Conservation (phyloP, 2,113 vertebrate species). For the Rhizomys pruinosus region DNA sequence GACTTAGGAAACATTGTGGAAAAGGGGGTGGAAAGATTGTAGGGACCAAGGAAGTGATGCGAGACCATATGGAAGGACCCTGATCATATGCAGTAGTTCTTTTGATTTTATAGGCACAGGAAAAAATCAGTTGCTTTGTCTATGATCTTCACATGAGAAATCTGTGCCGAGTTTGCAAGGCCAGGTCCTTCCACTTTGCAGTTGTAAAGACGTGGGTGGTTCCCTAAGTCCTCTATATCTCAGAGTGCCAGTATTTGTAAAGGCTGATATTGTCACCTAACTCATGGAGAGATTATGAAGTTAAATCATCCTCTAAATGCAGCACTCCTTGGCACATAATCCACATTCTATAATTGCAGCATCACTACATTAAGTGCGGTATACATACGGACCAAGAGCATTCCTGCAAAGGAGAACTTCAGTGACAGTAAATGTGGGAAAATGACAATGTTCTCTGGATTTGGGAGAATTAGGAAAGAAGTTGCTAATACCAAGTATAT, state of each 20-base stretch:
- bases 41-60: too few relatives aligned
- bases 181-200: background rate
- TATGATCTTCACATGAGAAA: background rate
- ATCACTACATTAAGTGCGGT: background rate
- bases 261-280: background rate
- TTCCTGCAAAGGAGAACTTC: constrained; percentile 8
- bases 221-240: background rate
- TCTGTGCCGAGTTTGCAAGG: constrained; percentile 23
- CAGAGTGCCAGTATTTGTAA: constrained; percentile 34
- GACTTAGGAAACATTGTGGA: too few relatives aligned
- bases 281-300: background rate
- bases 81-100: too few relatives aligned
- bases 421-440: background rate
- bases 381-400: background rate
- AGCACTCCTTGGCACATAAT: background rate
- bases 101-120: background rate
- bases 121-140: constrained; percentile 16
- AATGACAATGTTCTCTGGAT: background rate
- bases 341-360: background rate
- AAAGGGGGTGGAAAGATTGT: too few relatives aligned
- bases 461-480: background rate
- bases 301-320: constrained; percentile 29
- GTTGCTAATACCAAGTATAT: background rate
- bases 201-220: background rate
- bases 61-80: too few relatives aligned